Percentiles rank a stretch among this genome's conserved stretches.
Evolutionary conservation across 1,140 invertebrate species (phyloP).

Genomic region (Steinernema khuongi): DNA sequence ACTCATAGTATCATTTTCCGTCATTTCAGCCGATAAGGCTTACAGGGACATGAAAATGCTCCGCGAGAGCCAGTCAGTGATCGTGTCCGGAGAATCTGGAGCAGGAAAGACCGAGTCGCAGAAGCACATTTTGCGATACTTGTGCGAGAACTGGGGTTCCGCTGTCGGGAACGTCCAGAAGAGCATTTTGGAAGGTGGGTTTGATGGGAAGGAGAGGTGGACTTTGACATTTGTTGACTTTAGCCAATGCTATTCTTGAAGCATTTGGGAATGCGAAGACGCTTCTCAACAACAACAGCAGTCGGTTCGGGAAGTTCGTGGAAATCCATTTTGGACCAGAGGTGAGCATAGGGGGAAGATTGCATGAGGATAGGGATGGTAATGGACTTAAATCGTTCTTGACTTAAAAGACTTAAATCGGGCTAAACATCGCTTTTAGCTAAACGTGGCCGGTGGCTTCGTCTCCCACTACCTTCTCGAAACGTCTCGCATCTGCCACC

Average conservation of each 20-base stretch:
- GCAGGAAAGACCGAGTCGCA: conserved; percentile 96
- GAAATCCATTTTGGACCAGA: conserved; percentile 86
- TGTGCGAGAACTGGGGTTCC: conserved; percentile 79
- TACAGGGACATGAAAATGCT: conserved; percentile 88
- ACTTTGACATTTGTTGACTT: background rate
- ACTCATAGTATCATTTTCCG: background rate
- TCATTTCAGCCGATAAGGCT: conserved; percentile 73
- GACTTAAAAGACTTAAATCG: too few relatives aligned
- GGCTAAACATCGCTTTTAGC: conserved; percentile 69
- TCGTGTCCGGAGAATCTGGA: conserved; percentile 88
- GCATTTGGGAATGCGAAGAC: conserved; percentile 97
- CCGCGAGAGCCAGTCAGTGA: conserved; percentile 89
- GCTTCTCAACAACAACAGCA: conserved; percentile 88
- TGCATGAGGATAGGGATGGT: conserved; percentile 17
- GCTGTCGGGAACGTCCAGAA: conserved; percentile 78
- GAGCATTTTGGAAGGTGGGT: conserved; percentile 76
- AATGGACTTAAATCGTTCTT: too few relatives aligned
- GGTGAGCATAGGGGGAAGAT: conserved; percentile 58
- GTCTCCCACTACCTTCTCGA: conserved; percentile 93
- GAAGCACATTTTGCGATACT: conserved; percentile 76
- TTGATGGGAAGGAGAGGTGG: background rate
- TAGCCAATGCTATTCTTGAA: conserved; percentile 90
- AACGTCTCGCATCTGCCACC: conserved; percentile 91
- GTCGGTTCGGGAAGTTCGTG: conserved; percentile 89
- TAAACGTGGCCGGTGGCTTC: conserved; percentile 89